phyloP scores from a whole-genome alignment of 2,888 invertebrate genomes.

The Euclidia mi region DNA sequence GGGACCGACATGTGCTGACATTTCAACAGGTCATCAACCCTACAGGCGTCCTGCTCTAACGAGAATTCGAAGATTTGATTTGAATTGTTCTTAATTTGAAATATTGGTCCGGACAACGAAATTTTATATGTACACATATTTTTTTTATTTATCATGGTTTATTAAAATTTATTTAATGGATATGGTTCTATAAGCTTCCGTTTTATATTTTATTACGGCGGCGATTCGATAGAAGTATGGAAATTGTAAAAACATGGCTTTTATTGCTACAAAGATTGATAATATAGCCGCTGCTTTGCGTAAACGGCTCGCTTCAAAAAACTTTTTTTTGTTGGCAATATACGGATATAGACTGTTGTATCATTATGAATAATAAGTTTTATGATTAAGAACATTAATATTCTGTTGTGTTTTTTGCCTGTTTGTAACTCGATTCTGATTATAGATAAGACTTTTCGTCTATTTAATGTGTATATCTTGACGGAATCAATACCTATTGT shows the following conservation, averaged over 20 bases:
- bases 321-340: conserved; percentile 43
- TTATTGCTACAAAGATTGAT: conserved; percentile 77
- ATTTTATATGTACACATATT: conserved; percentile 70
- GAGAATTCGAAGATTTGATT: conserved; percentile 89
- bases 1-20: conserved; percentile 84
- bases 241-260: conserved; percentile 72
- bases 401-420: conserved; percentile 47
- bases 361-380: conserved; percentile 55
- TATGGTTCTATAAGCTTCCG: conserved; percentile 79
- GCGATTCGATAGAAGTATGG: conserved; percentile 70
- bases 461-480: conserved; percentile 27
- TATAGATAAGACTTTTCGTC: conserved; percentile 37
- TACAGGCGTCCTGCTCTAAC: conserved; percentile 88
- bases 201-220: conserved; percentile 79
- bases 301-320: conserved; percentile 58
- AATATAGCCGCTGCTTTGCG: conserved; percentile 51
- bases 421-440: conserved; percentile 50
- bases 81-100: conserved; percentile 89
- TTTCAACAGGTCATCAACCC: conserved; percentile 90
- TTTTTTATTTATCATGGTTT: conserved; percentile 73
- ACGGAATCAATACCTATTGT: conserved; percentile 21
- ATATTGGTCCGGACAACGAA: conserved; percentile 78
- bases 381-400: conserved; percentile 52
- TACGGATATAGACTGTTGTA: conserved; percentile 53
- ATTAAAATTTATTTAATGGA: conserved; percentile 80